Evolutionary conservation across 2,888 invertebrate species (phyloP).

Genomic region (Stenichneumon culpator): DNA sequence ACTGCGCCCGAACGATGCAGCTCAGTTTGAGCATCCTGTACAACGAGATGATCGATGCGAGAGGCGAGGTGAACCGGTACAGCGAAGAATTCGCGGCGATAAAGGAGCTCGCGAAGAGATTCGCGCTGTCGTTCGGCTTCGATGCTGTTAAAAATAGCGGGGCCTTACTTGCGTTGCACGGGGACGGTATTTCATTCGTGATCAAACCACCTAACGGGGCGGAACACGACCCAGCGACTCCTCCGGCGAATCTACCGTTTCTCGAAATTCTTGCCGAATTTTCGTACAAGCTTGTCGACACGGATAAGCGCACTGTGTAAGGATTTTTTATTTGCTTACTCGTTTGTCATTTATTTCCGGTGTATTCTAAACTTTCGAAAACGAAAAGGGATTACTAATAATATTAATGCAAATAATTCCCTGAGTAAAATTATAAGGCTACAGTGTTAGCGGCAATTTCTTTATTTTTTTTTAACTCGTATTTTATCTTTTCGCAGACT

Average conservation of each 20-base stretch:
- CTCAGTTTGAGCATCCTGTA: slow-evolving; percentile 96
- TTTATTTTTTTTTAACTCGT: neutral
- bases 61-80: slow-evolving; percentile 87
- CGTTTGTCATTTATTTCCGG: no score
- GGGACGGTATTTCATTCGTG: slow-evolving; percentile 97
- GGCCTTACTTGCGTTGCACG: slow-evolving; percentile 97
- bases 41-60: slow-evolving; percentile 89
- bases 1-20: slow-evolving; percentile 97
- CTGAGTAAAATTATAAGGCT: slow-evolving; percentile 87
- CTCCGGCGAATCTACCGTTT: slow-evolving; percentile 95
- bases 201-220: slow-evolving; percentile 89
- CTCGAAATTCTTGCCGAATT: slow-evolving; percentile 98
- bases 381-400: slow-evolving; percentile 86
- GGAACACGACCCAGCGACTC: slow-evolving; percentile 90
- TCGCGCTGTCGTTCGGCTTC: slow-evolving; percentile 98
- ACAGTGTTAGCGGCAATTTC: slow-evolving; percentile 75
- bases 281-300: slow-evolving; percentile 97
- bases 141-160: slow-evolving; percentile 99
- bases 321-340: slow-evolving; percentile 75
- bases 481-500: slow-evolving; percentile 84
- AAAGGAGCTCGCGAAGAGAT: slow-evolving; percentile 98
- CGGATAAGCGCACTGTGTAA: slow-evolving; percentile 97
- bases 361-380: slow-evolving; percentile 75
- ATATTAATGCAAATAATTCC: slow-evolving; percentile 85
- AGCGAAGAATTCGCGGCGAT: slow-evolving; percentile 95